Percentiles rank a stretch among this genome's conserved stretches.
Evolutionary conservation across 1,140 invertebrate genomes (phyloP).

Genomic region (Zaprionus tsacasi): DNA sequence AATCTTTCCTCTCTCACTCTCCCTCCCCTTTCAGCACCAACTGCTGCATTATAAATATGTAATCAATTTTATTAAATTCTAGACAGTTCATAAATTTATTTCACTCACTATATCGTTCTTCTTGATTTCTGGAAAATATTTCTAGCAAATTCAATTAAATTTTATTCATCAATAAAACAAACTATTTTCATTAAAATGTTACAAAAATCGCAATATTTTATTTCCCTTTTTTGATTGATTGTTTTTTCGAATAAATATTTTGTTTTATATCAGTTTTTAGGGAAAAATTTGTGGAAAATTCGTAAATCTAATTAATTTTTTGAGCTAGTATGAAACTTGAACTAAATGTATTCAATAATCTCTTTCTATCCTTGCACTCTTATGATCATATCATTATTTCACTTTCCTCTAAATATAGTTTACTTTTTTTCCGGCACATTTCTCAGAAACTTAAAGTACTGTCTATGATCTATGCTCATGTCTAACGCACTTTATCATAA

Average conservation of each 20-base stretch:
- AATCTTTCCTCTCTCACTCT: not conserved
- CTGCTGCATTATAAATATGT: slow-evolving; percentile 48
- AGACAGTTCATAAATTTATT: not conserved
- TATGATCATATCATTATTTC: not conserved
- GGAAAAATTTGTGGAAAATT: too few relatives aligned
- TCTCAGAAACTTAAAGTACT: not conserved
- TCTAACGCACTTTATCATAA: slow-evolving; percentile 31
- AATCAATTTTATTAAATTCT: slow-evolving; percentile 35
- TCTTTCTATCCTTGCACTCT: not conserved
- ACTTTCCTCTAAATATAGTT: not conserved
- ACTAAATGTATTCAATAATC: not conserved
- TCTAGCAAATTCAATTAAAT: slow-evolving; percentile 14
- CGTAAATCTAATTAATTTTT: too few relatives aligned
- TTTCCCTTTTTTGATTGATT: not conserved
- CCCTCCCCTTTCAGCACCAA: slow-evolving; percentile 50
- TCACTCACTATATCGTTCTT: not conserved
- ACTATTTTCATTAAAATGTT: slow-evolving; percentile 19
- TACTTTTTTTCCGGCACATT: not conserved
- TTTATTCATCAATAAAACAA: not conserved
- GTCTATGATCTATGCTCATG: not conserved
- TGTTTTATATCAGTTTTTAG: too few relatives aligned
- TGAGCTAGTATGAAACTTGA: too few relatives aligned
- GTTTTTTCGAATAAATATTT: not conserved
- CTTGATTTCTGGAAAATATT: not conserved
- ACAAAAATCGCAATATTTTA: not conserved